Base-by-base conservation (phyloP, 2,797 vertebrate species). In the Argya squamiceps region DNA sequence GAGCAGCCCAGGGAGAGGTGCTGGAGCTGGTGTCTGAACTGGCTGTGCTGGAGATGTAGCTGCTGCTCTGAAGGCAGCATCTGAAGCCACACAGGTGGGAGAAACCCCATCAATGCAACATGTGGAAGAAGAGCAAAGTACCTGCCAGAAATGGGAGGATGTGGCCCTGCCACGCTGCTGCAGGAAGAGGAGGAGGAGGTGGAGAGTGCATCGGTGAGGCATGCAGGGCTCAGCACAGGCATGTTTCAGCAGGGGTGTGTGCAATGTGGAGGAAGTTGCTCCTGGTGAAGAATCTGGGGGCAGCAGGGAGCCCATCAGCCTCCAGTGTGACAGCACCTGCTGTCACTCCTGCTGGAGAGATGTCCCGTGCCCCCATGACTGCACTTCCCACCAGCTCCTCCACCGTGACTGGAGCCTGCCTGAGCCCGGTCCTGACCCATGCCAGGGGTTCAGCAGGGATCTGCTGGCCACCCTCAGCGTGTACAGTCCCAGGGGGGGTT, bases 401-500 rank as follows among this genome's bases (percentile, higher is more conserved):
- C 44, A 16, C 11, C 12, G 2, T 2, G 6, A 19, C 43, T 67
- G 60, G 43, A 22, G 67, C 29, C 55, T 58, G 34, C 49, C 37
- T 67, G 19, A 80, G 29, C 49, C 46, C 9, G 3, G 24, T 64
- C 11, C 53, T 36, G 63, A 10, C 43, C 36, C 7, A 5, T 65
- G 32, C 36, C 1, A 2, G 47, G 20, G 14, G 16, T 27, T 41
- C 3, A 6, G 18, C 1, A 0, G 58, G 34, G 41, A 47, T 62
- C 79, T 91, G 70, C 70, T 2, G 5, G 32, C 29, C 11, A 2
- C 27, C 15, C 20, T 75, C 26, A 16, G 24, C 19, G 18, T 7
- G 14, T 56, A 2, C 15, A 0, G 29, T 58, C 46, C 59, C 46
- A 5, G 1, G 0, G n/a, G 6, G 14, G 7, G 10, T 4, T 58